phyloP scores from a whole-genome alignment of 2,797 vertebrate genomes.

The Myripristis jacobus region DNA sequence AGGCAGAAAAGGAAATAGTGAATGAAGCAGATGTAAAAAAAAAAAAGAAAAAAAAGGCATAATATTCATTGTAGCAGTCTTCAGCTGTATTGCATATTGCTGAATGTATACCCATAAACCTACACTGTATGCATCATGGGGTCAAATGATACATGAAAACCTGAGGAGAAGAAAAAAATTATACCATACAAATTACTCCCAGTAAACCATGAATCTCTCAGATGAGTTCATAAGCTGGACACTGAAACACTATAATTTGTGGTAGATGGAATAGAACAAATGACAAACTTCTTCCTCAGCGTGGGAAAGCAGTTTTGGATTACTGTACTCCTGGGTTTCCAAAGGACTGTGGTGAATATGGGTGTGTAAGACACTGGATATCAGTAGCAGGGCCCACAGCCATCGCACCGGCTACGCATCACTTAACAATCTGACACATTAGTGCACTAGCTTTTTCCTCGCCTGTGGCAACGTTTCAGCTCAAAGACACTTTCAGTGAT shows the following conservation, averaged over 20 bases:
- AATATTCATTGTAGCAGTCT: too few species aligned
- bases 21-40: too few species aligned
- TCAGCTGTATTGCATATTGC: slow-evolving; percentile 26
- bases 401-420: background rate
- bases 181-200: slow-evolving; percentile 5
- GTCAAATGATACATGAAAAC: slow-evolving; percentile 5
- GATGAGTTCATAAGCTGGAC: slow-evolving; percentile 70
- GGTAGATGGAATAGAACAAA: slow-evolving; percentile 55
- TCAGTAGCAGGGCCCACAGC: slow-evolving; percentile 9
- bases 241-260: slow-evolving; percentile 60
- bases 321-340: slow-evolving; percentile 43
- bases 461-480: slow-evolving; percentile 11
- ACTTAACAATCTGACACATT: background rate
- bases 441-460: background rate
- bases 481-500: background rate
- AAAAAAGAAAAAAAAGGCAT: too few species aligned
- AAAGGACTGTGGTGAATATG: slow-evolving; percentile 20
- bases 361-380: slow-evolving; percentile 7
- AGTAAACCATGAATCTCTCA: slow-evolving; percentile 8
- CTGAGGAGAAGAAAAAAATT: background rate
- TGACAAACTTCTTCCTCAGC: slow-evolving; percentile 49
- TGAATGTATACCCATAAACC: background rate
- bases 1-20: too few species aligned
- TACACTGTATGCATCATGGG: background rate
- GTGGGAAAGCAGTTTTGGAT: slow-evolving; percentile 66